Base-by-base conservation (phyloP, 2,888 invertebrate genomes). In the Dicycla oo region DNA sequence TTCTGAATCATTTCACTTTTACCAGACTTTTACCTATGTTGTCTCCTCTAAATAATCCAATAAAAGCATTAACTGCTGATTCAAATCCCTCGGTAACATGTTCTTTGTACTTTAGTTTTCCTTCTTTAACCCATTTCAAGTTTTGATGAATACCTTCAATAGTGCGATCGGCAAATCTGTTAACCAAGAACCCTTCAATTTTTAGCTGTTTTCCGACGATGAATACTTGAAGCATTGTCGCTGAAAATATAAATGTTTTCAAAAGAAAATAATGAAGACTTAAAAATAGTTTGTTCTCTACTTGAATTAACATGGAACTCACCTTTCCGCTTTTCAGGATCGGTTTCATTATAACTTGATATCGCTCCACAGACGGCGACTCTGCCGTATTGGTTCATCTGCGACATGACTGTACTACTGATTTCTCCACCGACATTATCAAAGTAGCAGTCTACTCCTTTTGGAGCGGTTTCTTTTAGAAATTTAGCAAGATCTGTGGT, bases 361-460 rank as follows among this genome's bases (percentile, higher is more conserved):
- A 97, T 97, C 3, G 97, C 95, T 23, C 97, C 97, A 86, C 97
- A 97, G 4, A 97, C 96, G 0, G 97, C 94, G 20, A 97, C 93
- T 73, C 97, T 93, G 0, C 97, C 97, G 80, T 90, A 95, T 38
- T 79, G 75, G 73, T 96, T 97, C 97, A 97, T 97, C 82, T 97
- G 96, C 34, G 95, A 93, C 5, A 97, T 91, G 3, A 97, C 95
- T 2, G 89, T 92, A 75, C 96, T 96, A 57, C 97, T 97, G 11
- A 97, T 94, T 81, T 97, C 96, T 2, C 97, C 97, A 8, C 97
- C 97, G 34, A 97, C 98, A 90, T 98, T 98, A 89, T 98, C 98
- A 88, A 98, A 98, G 87, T 97, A 98, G 87, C 97, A 97, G 88
- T 98, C 97, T 0, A 98, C 92, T 3, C 98, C 98, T n/a, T 97